A percentile compares a stretch with the other conserved stretches of the same genome.
phyloP scores from a whole-genome alignment of 2,888 invertebrate species.

The Stenchaetothrips biformis region DNA sequence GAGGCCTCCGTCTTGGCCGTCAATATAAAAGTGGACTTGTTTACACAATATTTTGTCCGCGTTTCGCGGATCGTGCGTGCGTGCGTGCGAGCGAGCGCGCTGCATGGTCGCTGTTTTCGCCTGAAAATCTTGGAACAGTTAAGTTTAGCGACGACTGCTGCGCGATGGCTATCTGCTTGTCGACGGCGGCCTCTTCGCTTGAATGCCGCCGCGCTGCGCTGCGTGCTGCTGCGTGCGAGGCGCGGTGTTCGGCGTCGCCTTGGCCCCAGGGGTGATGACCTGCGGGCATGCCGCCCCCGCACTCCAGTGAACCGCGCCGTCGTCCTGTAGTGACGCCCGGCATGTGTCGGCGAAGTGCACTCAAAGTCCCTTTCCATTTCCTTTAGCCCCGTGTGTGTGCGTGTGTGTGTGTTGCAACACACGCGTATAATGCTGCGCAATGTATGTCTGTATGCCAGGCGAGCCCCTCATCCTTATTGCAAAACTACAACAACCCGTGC shows the following conservation, averaged over 20 bases:
- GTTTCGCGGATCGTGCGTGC: background rate
- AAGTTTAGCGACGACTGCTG: background rate
- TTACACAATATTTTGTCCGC: constrained; percentile 17
- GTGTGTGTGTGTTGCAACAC: background rate
- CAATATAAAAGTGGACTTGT: constrained; percentile 21
- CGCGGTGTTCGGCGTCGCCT: background rate
- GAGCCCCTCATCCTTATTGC: background rate
- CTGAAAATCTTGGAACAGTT: background rate
- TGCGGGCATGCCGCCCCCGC: background rate
- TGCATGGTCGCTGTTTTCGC: background rate
- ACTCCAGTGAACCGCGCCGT: too few relatives aligned
- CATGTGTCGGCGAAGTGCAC: background rate
- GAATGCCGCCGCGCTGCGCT: background rate
- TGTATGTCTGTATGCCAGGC: background rate
- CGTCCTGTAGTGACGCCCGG: background rate
- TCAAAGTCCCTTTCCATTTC: constrained; percentile 20
- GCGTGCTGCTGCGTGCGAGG: background rate
- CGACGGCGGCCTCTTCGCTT: background rate
- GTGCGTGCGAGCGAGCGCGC: background rate
- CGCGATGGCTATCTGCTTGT: background rate
- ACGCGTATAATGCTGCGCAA: constrained; percentile 17
- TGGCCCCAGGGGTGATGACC: background rate
- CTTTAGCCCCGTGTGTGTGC: background rate
- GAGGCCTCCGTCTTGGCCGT: background rate
- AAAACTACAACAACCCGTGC: background rate